Percentiles rank a stretch among this genome's conserved stretches.
Conservation (phyloP, 2,113 vertebrate genomes). For the Indicator maculatus region DNA sequence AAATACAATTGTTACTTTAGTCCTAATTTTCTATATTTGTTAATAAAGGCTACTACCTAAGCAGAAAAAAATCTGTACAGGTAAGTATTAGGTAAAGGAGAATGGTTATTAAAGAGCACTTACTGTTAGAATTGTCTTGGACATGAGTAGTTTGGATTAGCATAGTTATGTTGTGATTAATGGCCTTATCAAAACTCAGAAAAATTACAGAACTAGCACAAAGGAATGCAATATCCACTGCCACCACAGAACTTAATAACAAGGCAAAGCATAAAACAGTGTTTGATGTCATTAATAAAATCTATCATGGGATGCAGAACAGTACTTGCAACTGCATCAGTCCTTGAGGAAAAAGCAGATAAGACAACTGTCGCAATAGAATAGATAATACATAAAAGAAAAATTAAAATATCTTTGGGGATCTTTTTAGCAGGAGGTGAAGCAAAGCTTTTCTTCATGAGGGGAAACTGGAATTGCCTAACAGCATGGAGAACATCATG, state of each 20-base stretch:
- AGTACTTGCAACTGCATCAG: slow-evolving; percentile 6
- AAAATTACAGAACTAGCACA: slow-evolving; percentile 17
- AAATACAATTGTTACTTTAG: not conserved
- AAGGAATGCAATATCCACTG: not conserved
- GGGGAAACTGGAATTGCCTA: not conserved
- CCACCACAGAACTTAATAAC: not conserved
- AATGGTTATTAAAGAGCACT: not conserved
- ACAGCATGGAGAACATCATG: not conserved
- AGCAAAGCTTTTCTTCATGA: not conserved
- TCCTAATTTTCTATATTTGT: not conserved
- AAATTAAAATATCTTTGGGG: slow-evolving; percentile 25
- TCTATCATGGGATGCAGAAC: not conserved
- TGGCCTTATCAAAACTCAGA: slow-evolving; percentile 14
- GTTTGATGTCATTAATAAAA: slow-evolving; percentile 41
- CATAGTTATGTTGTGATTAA: slow-evolving; percentile 26
- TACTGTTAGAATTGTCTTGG: not conserved
- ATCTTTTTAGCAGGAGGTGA: not conserved
- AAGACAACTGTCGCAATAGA: not conserved
- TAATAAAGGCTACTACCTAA: not conserved
- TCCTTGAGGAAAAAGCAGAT: slow-evolving; percentile 6
- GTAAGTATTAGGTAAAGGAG: not conserved
- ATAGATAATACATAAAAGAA: slow-evolving; percentile 21
- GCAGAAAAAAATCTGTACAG: not conserved
- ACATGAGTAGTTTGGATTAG: not conserved
- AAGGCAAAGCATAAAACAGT: not conserved